Conservation (phyloP, 2,113 vertebrate genomes). For the Cygnus atratus region DNA sequence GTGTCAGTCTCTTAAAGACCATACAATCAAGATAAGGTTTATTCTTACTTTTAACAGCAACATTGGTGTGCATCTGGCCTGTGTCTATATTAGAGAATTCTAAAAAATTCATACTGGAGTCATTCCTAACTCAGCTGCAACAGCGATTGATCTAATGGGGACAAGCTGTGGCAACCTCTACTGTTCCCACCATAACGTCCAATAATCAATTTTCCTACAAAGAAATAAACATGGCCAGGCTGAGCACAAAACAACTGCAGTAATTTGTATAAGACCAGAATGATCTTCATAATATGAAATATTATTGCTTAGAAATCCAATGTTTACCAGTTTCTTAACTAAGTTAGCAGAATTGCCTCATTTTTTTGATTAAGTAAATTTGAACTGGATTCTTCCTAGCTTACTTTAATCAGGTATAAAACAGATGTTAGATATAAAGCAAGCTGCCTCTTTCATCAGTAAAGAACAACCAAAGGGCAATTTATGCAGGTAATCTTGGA, state of each 20-base stretch:
- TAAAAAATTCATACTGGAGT: background rate
- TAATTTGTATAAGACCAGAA: background rate
- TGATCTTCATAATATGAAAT: background rate
- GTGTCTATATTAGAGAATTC: background rate
- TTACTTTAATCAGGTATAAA: background rate
- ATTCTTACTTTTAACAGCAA: background rate
- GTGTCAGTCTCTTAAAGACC: background rate
- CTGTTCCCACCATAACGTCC: background rate
- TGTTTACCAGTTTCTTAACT: background rate
- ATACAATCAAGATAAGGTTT: background rate
- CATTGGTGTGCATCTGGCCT: background rate
- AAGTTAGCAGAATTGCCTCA: background rate
- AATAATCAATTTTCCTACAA: background rate
- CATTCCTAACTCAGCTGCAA: background rate
- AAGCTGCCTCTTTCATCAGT: background rate
- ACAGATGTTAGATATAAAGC: background rate
- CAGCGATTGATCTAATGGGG: background rate
- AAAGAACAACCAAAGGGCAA: background rate
- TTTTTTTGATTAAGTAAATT: background rate
- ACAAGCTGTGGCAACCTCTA: background rate
- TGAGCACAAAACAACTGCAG: background rate
- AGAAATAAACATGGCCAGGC: background rate
- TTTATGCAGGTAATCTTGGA: background rate
- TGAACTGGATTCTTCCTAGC: background rate
- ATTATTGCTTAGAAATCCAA: background rate